These are phyloP conservation scores for Stictocephala bisonia DNA, from an alignment of 2,888 invertebrate genomes.

Conservation along the genomic window DNA sequence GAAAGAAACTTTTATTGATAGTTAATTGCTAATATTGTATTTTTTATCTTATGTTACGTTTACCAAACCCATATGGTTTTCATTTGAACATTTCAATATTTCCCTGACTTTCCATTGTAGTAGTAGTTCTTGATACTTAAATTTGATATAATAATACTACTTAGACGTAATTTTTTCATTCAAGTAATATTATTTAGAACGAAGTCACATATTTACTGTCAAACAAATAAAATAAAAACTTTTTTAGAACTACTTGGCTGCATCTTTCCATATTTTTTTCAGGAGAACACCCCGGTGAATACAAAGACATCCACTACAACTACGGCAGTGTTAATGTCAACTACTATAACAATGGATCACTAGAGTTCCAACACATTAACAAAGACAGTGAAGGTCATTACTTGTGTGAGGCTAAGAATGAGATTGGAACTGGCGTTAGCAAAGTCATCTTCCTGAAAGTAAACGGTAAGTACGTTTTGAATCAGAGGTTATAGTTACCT, in stretches of 20 bases:
- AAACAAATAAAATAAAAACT: no score
- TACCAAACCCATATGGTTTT: no score
- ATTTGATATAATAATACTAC: neutral
- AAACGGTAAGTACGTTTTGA: constrained; percentile 85
- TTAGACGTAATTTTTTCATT: neutral
- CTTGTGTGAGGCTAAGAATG: constrained; percentile 93
- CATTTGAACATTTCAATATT: no score
- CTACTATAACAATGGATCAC: constrained; percentile 83
- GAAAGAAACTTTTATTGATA: no score
- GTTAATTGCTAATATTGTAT: no score
- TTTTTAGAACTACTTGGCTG: neutral
- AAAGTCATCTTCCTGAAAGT: constrained; percentile 92
- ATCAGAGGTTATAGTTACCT: no score
- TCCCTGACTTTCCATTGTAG: no score
- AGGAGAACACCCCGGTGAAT: constrained; percentile 79
- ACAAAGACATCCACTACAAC: constrained; percentile 85
- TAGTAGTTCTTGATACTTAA: no score
- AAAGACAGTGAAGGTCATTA: constrained; percentile 92
- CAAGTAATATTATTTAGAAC: no score
- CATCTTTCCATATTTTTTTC: constrained; percentile 55
- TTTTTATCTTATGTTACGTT: no score
- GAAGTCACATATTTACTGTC: no score
- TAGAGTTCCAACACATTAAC: constrained; percentile 83
- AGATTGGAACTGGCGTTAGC: constrained; percentile 90
- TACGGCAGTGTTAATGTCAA: constrained; percentile 72